Conservation (phyloP, 1,140 invertebrate genomes). For the Dermatophagoides farinae region DNA sequence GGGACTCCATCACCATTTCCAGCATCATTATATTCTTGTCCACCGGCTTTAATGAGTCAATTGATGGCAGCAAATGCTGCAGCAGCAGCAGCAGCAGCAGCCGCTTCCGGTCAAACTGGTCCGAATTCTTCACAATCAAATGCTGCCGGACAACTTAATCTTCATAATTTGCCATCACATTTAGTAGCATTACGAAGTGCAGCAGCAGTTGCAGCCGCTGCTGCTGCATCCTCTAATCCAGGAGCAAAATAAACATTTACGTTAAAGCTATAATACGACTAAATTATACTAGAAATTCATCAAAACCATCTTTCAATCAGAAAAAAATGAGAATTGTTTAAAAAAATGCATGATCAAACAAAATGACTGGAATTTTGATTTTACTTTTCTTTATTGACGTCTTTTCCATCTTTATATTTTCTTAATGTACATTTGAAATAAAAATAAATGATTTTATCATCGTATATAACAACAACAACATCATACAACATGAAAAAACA, state of each 20-base stretch:
- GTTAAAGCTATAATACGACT: too few relatives aligned
- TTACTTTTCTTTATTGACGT: too few relatives aligned
- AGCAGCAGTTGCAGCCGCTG: constrained; percentile 16
- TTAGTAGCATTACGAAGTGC: constrained; percentile 18
- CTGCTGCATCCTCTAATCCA: not conserved
- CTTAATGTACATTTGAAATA: too few relatives aligned
- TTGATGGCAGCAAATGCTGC: constrained; percentile 15
- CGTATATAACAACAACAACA: too few relatives aligned
- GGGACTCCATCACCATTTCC: constrained; percentile 1
- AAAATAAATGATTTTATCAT: too few relatives aligned
- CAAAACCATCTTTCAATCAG: not conserved
- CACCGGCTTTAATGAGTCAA: constrained; percentile 15
- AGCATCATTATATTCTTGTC: constrained; percentile 11
- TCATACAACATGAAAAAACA: too few relatives aligned
- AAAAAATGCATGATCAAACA: not conserved
- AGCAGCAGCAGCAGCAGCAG: not conserved
- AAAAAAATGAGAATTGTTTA: not conserved
- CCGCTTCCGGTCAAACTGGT: not conserved
- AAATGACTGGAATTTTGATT: not conserved
- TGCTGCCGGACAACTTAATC: constrained; percentile 1
- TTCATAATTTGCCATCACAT: constrained; percentile 14
- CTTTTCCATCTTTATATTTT: too few relatives aligned
- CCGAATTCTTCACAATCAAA: not conserved
- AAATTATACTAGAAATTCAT: not conserved
- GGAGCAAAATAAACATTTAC: not conserved